phyloP scores from a whole-genome alignment of 2,888 invertebrate genomes.

The Parascotia fuliginaria region DNA sequence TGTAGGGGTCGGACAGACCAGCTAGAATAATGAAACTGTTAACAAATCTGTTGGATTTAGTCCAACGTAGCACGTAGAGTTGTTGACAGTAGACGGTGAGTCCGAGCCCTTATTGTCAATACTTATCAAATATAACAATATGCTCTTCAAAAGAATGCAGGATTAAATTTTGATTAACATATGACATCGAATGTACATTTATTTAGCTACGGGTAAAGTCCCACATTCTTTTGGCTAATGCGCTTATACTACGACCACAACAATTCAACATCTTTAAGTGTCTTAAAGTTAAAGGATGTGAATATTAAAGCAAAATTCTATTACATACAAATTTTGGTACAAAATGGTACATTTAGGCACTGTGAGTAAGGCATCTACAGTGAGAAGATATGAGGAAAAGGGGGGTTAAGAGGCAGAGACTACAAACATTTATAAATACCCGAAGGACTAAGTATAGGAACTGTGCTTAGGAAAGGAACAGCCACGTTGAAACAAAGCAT shows the following conservation, averaged over 20 bases:
- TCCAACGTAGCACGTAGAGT: not conserved
- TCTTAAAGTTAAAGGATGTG: constrained; percentile 75
- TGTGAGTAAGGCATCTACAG: constrained; percentile 95
- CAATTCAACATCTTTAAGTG: constrained; percentile 62
- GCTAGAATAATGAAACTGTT: not conserved
- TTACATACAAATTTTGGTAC: constrained; percentile 80
- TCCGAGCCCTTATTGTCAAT: constrained; percentile 18
- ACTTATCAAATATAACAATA: not conserved
- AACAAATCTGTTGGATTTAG: not conserved
- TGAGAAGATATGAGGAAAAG: constrained; percentile 86
- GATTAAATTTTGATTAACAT: constrained; percentile 28
- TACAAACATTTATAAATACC: constrained; percentile 1
- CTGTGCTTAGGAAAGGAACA: constrained; percentile 7
- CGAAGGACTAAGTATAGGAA: not conserved
- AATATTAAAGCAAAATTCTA: constrained; percentile 75
- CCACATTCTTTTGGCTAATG: constrained; percentile 32
- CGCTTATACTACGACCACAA: constrained; percentile 52
- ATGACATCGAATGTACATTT: constrained; percentile 36
- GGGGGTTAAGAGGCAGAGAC: constrained; percentile 5
- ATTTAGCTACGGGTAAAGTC: constrained; percentile 27
- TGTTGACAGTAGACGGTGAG: not conserved
- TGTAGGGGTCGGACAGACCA: constrained; percentile 1
- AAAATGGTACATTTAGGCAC: constrained; percentile 89
- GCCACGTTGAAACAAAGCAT: constrained; percentile 27
- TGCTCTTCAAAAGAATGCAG: constrained; percentile 32